These are phyloP conservation scores for Temnothorax nylanderi DNA, from an alignment of 1,140 invertebrate genomes.

Conservation along the genomic window DNA sequence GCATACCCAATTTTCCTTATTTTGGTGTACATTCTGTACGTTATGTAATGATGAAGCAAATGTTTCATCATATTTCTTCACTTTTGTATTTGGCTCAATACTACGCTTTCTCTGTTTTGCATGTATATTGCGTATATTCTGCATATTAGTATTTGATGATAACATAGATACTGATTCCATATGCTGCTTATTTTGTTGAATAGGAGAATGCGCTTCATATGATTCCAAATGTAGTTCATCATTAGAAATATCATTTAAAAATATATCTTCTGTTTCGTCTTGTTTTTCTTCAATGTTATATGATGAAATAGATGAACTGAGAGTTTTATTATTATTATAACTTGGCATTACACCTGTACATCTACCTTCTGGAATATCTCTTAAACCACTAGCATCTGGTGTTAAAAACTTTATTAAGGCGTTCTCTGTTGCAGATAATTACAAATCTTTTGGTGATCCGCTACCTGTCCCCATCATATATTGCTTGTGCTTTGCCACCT, in stretches of 20 bases:
- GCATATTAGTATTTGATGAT: background rate
- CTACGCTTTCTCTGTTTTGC: slow-evolving; percentile 1
- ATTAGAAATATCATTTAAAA: background rate
- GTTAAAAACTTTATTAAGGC: slow-evolving; percentile 2
- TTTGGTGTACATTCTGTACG: background rate
- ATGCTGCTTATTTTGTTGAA: slow-evolving; percentile 15
- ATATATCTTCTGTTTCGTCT: background rate
- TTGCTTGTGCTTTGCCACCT: background rate
- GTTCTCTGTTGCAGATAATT: background rate
- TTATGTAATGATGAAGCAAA: background rate
- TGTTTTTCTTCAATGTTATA: slow-evolving; percentile 1
- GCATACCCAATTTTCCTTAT: slow-evolving; percentile 21
- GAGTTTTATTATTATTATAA: slow-evolving; percentile 6
- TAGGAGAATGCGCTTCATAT: background rate
- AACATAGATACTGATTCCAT: background rate
- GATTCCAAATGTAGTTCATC: background rate
- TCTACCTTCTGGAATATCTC: background rate
- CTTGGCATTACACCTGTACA: background rate
- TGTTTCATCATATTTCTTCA: background rate
- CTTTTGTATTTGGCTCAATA: slow-evolving; percentile 1
- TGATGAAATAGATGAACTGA: background rate
- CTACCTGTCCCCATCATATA: slow-evolving; percentile 22
- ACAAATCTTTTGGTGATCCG: background rate
- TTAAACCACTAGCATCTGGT: slow-evolving; percentile 12
- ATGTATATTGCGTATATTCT: background rate